phyloP scores from a whole-genome alignment of 2,888 invertebrate genomes.

The Pristionchus mayeri region DNA sequence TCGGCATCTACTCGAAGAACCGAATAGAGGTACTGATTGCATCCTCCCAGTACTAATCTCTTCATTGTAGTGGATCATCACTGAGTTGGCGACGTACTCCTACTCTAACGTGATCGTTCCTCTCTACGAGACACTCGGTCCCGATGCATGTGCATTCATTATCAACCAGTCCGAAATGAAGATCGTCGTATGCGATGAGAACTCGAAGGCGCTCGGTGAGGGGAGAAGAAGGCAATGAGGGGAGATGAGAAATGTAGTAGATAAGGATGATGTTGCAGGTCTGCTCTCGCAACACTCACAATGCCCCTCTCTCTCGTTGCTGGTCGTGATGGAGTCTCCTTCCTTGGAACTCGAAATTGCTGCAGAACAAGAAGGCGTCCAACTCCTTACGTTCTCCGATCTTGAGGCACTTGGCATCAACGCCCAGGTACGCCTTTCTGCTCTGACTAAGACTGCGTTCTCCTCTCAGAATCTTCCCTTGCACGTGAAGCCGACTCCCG shows the following conservation, averaged over 20 bases:
- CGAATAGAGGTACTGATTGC: slow-evolving; percentile 53
- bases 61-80: slow-evolving; percentile 86
- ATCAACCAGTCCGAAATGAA: too few relatives aligned
- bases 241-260: neutral
- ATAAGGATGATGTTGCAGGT: neutral
- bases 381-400: slow-evolving; percentile 65
- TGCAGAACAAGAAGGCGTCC: slow-evolving; percentile 50
- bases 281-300: too few relatives aligned
- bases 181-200: slow-evolving; percentile 71
- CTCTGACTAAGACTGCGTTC: neutral
- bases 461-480: neutral
- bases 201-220: slow-evolving; percentile 66
- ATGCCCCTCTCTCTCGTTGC: too few relatives aligned
- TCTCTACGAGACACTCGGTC: too few relatives aligned
- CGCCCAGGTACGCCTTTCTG: slow-evolving; percentile 36
- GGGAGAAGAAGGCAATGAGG: neutral
- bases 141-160: slow-evolving; percentile 89
- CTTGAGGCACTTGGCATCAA: slow-evolving; percentile 63
- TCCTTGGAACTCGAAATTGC: slow-evolving; percentile 43
- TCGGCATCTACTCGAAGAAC: too few relatives aligned
- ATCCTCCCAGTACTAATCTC: neutral
- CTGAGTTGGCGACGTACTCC: slow-evolving; percentile 92
- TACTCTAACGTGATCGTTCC: slow-evolving; percentile 95
- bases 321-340: too few relatives aligned
- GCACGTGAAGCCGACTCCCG: slow-evolving; percentile 84